Conservation (phyloP, 2,797 vertebrate genomes). For the Hybognathus amarus region DNA sequence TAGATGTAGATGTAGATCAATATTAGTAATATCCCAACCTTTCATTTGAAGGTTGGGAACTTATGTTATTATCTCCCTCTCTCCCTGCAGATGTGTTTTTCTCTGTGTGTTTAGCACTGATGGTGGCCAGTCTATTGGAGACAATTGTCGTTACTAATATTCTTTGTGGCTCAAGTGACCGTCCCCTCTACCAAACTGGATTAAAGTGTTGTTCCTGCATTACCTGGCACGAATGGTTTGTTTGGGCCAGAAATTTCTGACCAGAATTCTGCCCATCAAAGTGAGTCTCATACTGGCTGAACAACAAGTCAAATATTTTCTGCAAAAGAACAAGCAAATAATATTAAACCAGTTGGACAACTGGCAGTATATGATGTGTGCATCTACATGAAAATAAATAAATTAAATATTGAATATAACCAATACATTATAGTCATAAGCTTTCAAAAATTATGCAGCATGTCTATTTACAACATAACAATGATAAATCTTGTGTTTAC, state of each 20-base stretch:
- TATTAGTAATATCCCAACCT: too few species aligned
- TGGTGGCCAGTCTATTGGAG: conserved; percentile 80
- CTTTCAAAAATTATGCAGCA: neutral
- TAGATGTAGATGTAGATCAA: too few species aligned
- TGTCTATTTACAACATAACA: neutral
- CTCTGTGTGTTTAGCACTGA: conserved; percentile 77
- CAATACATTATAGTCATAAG: neutral
- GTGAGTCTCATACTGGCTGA: neutral
- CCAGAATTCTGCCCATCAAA: conserved; percentile 17
- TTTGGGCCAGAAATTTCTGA: conserved; percentile 50
- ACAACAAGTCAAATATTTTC: neutral
- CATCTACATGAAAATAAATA: neutral
- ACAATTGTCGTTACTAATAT: conserved; percentile 78
- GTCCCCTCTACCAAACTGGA: conserved; percentile 67
- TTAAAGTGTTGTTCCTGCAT: conserved; percentile 66
- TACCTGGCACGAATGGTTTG: conserved; percentile 65
- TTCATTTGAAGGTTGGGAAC: neutral
- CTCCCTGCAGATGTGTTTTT: conserved; percentile 72
- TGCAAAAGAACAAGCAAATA: neutral
- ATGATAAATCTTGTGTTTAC: neutral
- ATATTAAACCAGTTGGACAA: neutral
- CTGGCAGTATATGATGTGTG: neutral
- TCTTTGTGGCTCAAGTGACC: conserved; percentile 58
- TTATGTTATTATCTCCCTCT: neutral
- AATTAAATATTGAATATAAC: neutral